These are phyloP conservation scores for Tolmerus cingulatus DNA, from an alignment of 2,888 invertebrate genomes.

Conservation along the genomic window DNA sequence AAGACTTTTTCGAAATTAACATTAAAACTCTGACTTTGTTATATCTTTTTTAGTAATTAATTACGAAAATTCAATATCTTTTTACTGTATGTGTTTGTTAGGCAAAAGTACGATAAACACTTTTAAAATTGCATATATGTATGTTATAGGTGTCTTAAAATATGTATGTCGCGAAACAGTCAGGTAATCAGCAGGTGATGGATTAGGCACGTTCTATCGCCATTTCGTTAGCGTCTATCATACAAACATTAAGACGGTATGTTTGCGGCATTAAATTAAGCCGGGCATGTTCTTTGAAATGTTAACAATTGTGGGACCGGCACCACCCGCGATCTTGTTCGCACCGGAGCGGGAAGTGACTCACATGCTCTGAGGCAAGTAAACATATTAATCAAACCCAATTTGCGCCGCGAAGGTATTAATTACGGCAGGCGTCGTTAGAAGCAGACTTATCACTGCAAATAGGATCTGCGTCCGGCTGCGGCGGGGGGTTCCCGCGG, in stretches of 20 bases:
- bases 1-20: too few species aligned
- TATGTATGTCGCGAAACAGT: not conserved
- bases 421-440: conserved; percentile 11
- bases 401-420: conserved; percentile 8
- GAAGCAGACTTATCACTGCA: not conserved
- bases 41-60: too few species aligned
- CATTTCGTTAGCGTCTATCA: not conserved
- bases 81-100: not conserved
- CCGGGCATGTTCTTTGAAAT: not conserved
- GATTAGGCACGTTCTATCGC: not conserved
- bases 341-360: not conserved
- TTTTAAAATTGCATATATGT: not conserved
- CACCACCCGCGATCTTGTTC: not conserved
- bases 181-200: not conserved
- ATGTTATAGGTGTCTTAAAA: not conserved
- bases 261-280: not conserved
- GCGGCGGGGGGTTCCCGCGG: not conserved
- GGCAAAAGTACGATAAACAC: not conserved
- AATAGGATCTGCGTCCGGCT: not conserved
- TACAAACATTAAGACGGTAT: not conserved
- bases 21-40: too few species aligned
- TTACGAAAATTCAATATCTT: too few species aligned
- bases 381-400: conserved; percentile 9
- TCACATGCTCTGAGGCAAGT: not conserved
- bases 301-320: not conserved